Evolutionary conservation across 2,888 invertebrate species (phyloP).

Genomic region (Chelonus formosanus): DNA sequence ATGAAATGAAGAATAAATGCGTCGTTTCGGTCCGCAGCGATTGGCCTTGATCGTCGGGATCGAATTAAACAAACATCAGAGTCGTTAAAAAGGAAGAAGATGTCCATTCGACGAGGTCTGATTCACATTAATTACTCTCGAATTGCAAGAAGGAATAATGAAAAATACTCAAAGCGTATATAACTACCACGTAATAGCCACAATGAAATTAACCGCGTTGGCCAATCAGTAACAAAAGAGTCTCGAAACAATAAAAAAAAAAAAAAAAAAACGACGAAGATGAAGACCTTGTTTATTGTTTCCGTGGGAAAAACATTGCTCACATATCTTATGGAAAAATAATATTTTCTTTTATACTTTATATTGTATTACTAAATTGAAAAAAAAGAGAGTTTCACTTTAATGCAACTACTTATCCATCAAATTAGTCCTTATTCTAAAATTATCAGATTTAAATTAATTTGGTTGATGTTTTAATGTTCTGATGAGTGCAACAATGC

Average conservation of each 20-base stretch:
- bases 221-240: slow-evolving; percentile 11
- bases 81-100: slow-evolving; percentile 27
- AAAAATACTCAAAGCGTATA: slow-evolving; percentile 34
- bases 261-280: slow-evolving; percentile 14
- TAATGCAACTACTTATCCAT: too few relatives aligned
- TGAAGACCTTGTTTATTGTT: slow-evolving; percentile 14
- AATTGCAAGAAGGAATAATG: slow-evolving; percentile 37
- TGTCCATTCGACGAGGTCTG: slow-evolving; percentile 31
- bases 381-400: not conserved
- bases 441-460: not conserved
- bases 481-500: slow-evolving; percentile 33
- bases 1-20: slow-evolving; percentile 1
- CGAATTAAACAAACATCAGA: slow-evolving; percentile 39
- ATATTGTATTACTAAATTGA: not conserved
- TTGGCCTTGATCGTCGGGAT: slow-evolving; percentile 37
- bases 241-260: slow-evolving; percentile 1
- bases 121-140: slow-evolving; percentile 41
- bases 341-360: not conserved
- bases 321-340: not conserved
- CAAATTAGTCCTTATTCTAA: not conserved
- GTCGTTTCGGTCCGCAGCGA: slow-evolving; percentile 34
- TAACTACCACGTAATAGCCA: slow-evolving; percentile 23
- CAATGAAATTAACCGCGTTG: slow-evolving; percentile 33
- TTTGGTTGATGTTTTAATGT: not conserved
- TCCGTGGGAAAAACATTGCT: not conserved